These are phyloP conservation scores for Drosophila borborema DNA, from an alignment of 2,888 invertebrate species.

Conservation along the genomic window DNA sequence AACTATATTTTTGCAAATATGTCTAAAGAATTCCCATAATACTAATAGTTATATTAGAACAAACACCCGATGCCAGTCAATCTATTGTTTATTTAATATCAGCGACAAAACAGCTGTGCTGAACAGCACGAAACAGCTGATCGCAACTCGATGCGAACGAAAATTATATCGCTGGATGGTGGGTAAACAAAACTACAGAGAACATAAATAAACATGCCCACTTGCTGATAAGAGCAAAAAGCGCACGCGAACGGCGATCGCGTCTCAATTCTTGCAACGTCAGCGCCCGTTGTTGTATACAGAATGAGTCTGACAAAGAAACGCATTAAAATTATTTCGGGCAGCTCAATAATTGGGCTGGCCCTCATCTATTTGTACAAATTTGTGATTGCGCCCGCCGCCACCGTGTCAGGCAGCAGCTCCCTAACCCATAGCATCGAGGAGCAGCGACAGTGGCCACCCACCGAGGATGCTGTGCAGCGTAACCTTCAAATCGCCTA, in stretches of 20 bases:
- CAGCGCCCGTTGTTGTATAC: slow-evolving; percentile 22
- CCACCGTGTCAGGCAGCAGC: background rate
- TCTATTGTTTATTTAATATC: background rate
- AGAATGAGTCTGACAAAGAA: slow-evolving; percentile 68
- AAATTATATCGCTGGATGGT: slow-evolving; percentile 29
- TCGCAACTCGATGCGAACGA: slow-evolving; percentile 13
- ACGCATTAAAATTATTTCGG: slow-evolving; percentile 58
- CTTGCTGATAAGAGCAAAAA: slow-evolving; percentile 67
- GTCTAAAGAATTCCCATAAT: too few species aligned
- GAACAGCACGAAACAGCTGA: slow-evolving; percentile 40
- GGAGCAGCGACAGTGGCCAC: slow-evolving; percentile 60
- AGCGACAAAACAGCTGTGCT: slow-evolving; percentile 29
- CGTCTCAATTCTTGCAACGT: slow-evolving; percentile 35
- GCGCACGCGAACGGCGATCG: slow-evolving; percentile 31
- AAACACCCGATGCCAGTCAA: background rate
- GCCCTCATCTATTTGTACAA: slow-evolving; percentile 74
- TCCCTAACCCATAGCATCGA: slow-evolving; percentile 31
- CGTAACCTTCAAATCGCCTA: slow-evolving; percentile 62
- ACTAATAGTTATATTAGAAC: background rate
- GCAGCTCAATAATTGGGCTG: slow-evolving; percentile 55
- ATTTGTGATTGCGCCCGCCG: slow-evolving; percentile 38
- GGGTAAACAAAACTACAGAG: slow-evolving; percentile 47
- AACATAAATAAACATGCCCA: slow-evolving; percentile 58
- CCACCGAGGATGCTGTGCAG: slow-evolving; percentile 55
- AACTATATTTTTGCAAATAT: background rate